Percentiles rank a stretch among this genome's conserved stretches.
These are phyloP conservation scores for Dermatemys mawii DNA, from an alignment of 2,113 vertebrate genomes.

Conservation along the genomic window DNA sequence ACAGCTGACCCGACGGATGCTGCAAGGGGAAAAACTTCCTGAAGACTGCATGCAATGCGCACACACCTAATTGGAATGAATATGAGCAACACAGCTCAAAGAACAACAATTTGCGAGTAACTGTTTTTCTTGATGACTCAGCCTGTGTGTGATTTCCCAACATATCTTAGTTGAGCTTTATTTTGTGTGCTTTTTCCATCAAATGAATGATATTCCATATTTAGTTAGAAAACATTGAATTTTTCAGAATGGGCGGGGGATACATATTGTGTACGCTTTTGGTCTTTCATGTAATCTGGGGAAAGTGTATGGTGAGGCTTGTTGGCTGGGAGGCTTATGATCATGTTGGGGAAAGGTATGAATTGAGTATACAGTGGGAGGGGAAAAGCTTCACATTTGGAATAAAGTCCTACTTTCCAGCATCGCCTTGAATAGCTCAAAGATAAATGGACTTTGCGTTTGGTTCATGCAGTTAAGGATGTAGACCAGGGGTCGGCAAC, in stretches of 20 bases:
- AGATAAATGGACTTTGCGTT: neutral
- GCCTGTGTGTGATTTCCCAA: neutral
- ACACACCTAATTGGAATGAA: too few relatives aligned
- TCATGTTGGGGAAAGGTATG: neutral
- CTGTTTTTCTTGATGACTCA: neutral
- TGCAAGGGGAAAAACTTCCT: too few relatives aligned
- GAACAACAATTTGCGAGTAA: too few relatives aligned
- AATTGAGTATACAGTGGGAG: neutral
- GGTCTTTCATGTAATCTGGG: neutral
- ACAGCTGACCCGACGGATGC: too few relatives aligned
- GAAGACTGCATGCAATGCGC: too few relatives aligned
- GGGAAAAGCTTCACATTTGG: neutral
- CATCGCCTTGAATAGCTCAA: neutral
- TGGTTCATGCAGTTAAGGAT: neutral
- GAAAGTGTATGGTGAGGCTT: neutral
- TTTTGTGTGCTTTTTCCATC: neutral
- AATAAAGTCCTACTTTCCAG: neutral
- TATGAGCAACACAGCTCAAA: too few relatives aligned
- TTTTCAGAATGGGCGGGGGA: accelerated
- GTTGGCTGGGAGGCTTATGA: neutral
- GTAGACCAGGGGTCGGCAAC: too few relatives aligned
- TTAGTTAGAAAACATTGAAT: neutral
- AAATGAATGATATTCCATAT: neutral
- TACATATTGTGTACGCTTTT: neutral
- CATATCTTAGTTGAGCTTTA: neutral